Base-by-base conservation (phyloP, 2,113 vertebrate species). In the Actenoides lindsayi region DNA sequence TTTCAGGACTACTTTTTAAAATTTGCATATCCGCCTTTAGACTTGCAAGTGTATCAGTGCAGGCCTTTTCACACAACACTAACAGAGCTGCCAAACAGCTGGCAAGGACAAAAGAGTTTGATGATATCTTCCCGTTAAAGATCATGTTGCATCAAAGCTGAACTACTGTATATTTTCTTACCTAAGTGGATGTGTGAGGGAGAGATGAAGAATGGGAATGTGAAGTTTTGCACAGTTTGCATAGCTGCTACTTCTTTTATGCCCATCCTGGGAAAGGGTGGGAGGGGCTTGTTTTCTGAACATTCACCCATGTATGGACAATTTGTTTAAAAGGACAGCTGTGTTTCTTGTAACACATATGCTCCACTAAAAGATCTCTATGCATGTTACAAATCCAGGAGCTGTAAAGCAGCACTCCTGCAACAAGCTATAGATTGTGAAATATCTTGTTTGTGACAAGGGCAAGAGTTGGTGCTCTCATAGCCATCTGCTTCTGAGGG, bases 391-490 rank as follows among this genome's bases (percentile, higher is more conserved):
- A 68, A 89, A 68, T 63, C 21, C 27, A 35, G 11, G 9, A 63
- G 17, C 27, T 23, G 16, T 74, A 28, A 31, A 84, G 50, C 39
- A 88, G 64, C 68, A 17, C 20, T 65, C 5, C 1, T 59, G 30
- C 30, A 54, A 25, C 31, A 48, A 54, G 12, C 16, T 77, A 9
- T 46, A 48, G 17, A 20, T 75, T 59, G 33, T 76, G 57, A 76
- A 33, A 37, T 13, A n/a, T 11, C 13, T 51, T 63, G 46, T 68
- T 79, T 60, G 35, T 51, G 39, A 35, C 5, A 23, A 75, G 6
- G 30, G 27, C 23, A 13, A 56, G 37, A 2, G 1, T 0, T 76
- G 48, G 8, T 59, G 24, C 16, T 59, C 1, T 69, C 13, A 9
- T 10, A 48, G 21, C 33, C 6, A 8, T 57, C 44, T 51, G 16